Percentiles rank a stretch among this genome's conserved stretches.
phyloP scores from a whole-genome alignment of 1,140 invertebrate species.

The Saccostrea glomerata region DNA sequence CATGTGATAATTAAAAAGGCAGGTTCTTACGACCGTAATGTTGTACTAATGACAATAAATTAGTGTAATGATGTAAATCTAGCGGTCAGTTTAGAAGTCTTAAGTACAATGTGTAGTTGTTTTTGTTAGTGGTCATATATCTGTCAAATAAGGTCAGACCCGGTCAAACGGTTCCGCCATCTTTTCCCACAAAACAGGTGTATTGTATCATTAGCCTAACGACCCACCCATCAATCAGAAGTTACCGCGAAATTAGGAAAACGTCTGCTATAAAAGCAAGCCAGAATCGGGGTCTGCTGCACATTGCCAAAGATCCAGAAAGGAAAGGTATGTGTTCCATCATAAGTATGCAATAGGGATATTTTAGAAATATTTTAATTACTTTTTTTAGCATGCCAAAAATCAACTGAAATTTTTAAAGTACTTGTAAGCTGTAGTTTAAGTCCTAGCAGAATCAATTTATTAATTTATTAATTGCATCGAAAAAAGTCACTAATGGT shows the following conservation, averaged over 20 bases:
- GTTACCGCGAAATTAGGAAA: neutral
- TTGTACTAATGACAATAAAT: neutral
- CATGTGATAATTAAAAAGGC: neutral
- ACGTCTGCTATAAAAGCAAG: neutral
- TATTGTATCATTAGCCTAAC: slow-evolving; percentile 36
- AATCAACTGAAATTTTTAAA: too few relatives aligned
- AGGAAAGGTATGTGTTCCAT: neutral
- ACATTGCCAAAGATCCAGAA: neutral
- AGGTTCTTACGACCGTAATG: neutral
- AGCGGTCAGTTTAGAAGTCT: neutral
- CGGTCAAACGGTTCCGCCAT: neutral
- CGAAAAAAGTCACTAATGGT: too few relatives aligned
- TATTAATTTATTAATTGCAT: too few relatives aligned
- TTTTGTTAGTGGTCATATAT: neutral
- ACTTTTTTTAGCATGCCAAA: too few relatives aligned
- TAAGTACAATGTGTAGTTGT: slow-evolving; percentile 22
- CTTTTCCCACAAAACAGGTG: slow-evolving; percentile 6
- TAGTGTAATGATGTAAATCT: neutral
- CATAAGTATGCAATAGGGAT: too few relatives aligned
- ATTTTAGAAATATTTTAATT: too few relatives aligned
- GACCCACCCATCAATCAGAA: slow-evolving; percentile 25
- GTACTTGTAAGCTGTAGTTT: too few relatives aligned
- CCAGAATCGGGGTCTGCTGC: neutral
- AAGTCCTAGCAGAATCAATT: too few relatives aligned
- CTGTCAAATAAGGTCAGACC: neutral